These are phyloP conservation scores for Chrysodeixis includens DNA, from an alignment of 2,888 invertebrate species.

Conservation along the genomic window DNA sequence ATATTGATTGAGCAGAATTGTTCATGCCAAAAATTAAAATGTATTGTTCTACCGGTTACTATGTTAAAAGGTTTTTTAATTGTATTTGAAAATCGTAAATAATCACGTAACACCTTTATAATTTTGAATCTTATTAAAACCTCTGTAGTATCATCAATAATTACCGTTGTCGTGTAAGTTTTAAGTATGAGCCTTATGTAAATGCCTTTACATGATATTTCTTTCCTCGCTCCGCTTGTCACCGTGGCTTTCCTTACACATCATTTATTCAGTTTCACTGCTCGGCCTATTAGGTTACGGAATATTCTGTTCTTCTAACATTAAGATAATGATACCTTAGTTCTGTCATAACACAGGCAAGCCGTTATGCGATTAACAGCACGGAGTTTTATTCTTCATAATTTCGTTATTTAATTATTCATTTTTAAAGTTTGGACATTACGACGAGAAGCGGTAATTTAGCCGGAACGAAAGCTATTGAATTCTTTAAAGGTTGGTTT, in stretches of 20 bases:
- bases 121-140: too few species aligned
- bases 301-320: constrained; percentile 64
- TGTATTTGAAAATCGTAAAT: too few species aligned
- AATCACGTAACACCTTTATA: too few species aligned
- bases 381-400: constrained; percentile 42
- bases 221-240: constrained; percentile 28
- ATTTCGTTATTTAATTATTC: constrained; percentile 34
- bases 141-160: too few species aligned
- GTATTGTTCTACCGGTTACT: too few species aligned
- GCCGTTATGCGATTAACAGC: constrained; percentile 42
- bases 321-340: constrained; percentile 69
- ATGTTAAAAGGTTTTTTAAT: too few species aligned
- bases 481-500: background rate
- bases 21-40: too few species aligned
- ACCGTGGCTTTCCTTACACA: constrained; percentile 32
- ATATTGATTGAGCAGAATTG: too few species aligned
- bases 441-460: background rate
- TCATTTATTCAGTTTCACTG: constrained; percentile 72
- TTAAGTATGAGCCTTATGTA: too few species aligned
- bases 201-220: background rate
- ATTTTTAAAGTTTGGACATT: background rate
- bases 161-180: too few species aligned
- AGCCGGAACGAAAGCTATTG: background rate
- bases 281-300: constrained; percentile 69
- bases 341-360: constrained; percentile 46